Evolutionary conservation across 2,888 invertebrate species (phyloP).

Genomic region (Cancer borealis): DNA sequence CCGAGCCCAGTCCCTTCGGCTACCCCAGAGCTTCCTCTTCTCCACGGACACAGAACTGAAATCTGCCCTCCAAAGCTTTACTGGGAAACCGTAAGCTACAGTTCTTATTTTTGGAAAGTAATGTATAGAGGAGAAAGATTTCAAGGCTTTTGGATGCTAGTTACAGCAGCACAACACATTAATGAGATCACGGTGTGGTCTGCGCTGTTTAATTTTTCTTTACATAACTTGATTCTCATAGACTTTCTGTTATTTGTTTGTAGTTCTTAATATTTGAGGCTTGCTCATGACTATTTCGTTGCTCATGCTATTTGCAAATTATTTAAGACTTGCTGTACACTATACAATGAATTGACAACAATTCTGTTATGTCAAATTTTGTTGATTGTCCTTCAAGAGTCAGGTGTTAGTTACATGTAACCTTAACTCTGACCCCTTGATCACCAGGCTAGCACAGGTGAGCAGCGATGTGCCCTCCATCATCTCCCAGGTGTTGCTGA

Average conservation of each 20-base stretch:
- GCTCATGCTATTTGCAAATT: not conserved
- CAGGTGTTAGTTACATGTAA: not conserved
- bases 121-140: no score
- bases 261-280: no score
- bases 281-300: no score
- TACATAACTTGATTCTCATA: no score
- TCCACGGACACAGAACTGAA: constrained; percentile 68
- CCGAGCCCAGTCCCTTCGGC: constrained; percentile 66
- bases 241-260: no score
- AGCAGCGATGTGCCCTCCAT: constrained; percentile 69
- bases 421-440: not conserved
- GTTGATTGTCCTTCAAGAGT: not conserved
- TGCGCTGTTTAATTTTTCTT: no score
- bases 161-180: no score
- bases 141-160: no score
- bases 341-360: not conserved
- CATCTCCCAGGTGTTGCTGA: constrained; percentile 69
- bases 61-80: constrained; percentile 60
- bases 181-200: no score
- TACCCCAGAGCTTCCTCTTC: constrained; percentile 66
- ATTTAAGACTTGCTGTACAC: not conserved
- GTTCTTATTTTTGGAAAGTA: not conserved
- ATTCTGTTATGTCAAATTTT: not conserved
- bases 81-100: constrained; percentile 63
- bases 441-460: constrained; percentile 52